Percentiles rank a stretch among this genome's conserved stretches.
phyloP scores from a whole-genome alignment of 2,888 invertebrate genomes.

The Xanthorhoe spadicearia region DNA sequence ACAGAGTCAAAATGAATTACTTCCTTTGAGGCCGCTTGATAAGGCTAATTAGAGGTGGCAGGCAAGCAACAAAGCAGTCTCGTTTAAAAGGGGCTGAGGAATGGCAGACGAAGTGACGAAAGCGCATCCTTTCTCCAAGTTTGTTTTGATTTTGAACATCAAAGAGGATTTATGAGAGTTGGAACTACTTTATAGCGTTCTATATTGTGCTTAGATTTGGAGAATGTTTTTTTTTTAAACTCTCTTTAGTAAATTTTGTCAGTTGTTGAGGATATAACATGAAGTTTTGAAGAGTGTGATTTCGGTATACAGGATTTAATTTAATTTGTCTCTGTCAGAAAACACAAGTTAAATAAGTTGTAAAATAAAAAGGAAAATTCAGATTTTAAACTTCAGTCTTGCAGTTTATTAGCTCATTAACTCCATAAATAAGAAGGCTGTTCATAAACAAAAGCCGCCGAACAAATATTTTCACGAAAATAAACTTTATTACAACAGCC shows the following conservation, averaged over 20 bases:
- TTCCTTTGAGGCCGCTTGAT: slow-evolving; percentile 55
- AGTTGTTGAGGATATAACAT: too few species aligned
- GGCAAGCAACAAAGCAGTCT: slow-evolving; percentile 24
- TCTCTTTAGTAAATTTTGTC: too few species aligned
- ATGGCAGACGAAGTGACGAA: slow-evolving; percentile 14
- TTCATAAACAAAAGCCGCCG: background rate
- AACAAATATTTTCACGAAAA: slow-evolving; percentile 7
- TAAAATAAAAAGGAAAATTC: background rate
- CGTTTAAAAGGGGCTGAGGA: slow-evolving; percentile 14
- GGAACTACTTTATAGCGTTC: too few species aligned
- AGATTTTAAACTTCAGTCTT: background rate
- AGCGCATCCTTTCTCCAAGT: slow-evolving; percentile 9
- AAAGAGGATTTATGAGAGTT: background rate
- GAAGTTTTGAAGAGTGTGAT: too few species aligned
- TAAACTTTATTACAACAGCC: slow-evolving; percentile 9
- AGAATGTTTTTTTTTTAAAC: too few species aligned
- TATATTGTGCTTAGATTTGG: too few species aligned
- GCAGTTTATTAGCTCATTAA: slow-evolving; percentile 8
- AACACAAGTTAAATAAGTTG: too few species aligned
- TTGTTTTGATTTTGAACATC: background rate
- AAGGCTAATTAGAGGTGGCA: slow-evolving; percentile 62
- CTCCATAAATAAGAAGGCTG: slow-evolving; percentile 6
- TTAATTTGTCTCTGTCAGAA: too few species aligned
- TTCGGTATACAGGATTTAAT: too few species aligned
- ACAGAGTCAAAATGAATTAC: slow-evolving; percentile 56